Evolutionary conservation across 2,113 vertebrate genomes (phyloP).

Genomic region (Nematolebias whitei): DNA sequence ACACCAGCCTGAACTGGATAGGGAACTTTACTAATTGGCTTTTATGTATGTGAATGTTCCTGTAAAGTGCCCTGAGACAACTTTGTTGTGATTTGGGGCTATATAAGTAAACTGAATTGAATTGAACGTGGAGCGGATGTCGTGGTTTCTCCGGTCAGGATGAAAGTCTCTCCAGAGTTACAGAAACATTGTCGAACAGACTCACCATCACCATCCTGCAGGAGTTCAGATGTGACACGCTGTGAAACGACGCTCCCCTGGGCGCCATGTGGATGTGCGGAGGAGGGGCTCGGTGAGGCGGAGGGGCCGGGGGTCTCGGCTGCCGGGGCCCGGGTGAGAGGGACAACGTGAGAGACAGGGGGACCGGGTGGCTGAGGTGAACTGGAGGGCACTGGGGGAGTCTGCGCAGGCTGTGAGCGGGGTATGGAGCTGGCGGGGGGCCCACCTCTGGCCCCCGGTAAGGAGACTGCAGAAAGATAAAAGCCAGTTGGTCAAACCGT

Average conservation of each 20-base stretch:
- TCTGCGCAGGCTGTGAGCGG: slow-evolving; percentile 67
- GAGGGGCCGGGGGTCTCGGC: slow-evolving; percentile 54
- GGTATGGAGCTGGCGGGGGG: slow-evolving; percentile 51
- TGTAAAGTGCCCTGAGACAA: no score
- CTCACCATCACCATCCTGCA: slow-evolving; percentile 80
- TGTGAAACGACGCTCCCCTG: slow-evolving; percentile 57
- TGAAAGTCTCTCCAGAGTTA: slow-evolving; percentile 26
- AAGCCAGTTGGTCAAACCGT: slow-evolving; percentile 28
- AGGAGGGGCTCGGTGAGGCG: slow-evolving; percentile 48
- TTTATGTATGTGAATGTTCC: no score
- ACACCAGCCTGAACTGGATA: slow-evolving; percentile 33
- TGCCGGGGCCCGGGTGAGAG: slow-evolving; percentile 47
- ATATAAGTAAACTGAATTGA: no score
- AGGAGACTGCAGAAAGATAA: slow-evolving; percentile 67
- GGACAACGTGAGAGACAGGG: slow-evolving; percentile 67
- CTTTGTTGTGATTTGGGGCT: no score
- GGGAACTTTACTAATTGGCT: no score
- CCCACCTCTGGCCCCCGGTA: slow-evolving; percentile 56
- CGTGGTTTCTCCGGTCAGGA: slow-evolving; percentile 21
- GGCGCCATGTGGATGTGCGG: slow-evolving; percentile 60
- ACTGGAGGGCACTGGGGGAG: slow-evolving; percentile 78
- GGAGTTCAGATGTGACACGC: slow-evolving; percentile 56
- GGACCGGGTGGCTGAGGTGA: slow-evolving; percentile 77
- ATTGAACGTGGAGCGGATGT: no score
- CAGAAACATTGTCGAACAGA: slow-evolving; percentile 43